phyloP scores from a whole-genome alignment of 2,888 invertebrate species.

The Hemithea aestivaria region DNA sequence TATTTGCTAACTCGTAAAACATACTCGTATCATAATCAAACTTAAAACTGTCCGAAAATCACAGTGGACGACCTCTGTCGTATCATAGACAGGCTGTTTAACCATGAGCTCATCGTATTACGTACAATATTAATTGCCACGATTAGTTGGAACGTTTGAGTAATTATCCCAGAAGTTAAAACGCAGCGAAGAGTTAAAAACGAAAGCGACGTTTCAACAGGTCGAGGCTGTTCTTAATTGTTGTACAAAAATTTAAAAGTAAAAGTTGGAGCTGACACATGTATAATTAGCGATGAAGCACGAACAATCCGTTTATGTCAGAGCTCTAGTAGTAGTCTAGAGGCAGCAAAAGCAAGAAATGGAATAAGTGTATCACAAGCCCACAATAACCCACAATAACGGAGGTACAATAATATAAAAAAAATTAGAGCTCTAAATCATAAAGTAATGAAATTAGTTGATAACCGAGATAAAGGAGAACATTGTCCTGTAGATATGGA shows the following conservation, averaged over 20 bases:
- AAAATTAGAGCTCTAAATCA: conserved; percentile 21
- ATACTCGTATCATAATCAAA: too few species aligned
- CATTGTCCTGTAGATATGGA: conserved; percentile 27
- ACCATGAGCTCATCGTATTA: too few species aligned
- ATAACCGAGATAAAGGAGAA: conserved; percentile 21
- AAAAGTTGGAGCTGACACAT: conserved; percentile 11
- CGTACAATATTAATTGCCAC: too few species aligned
- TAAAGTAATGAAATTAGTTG: conserved; percentile 20
- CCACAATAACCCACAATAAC: conserved; percentile 16
- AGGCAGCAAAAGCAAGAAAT: conserved; percentile 19
- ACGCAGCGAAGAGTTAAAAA: conserved; percentile 8
- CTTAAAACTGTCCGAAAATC: too few species aligned
- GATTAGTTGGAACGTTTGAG: too few species aligned
- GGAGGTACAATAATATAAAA: too few species aligned
- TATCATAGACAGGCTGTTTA: too few species aligned
- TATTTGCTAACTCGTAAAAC: too few species aligned
- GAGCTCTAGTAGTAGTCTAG: too few species aligned
- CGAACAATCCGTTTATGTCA: too few species aligned
- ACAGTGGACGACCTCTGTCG: too few species aligned
- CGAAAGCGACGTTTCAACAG: conserved; percentile 13
- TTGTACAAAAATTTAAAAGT: conserved; percentile 15
- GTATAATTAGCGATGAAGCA: conserved; percentile 13
- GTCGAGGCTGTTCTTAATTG: conserved; percentile 13
- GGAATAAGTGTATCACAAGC: too few species aligned
- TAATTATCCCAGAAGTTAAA: neutral